Conservation (phyloP, 1,140 invertebrate species). For the Druon quercuslanigerum region DNA sequence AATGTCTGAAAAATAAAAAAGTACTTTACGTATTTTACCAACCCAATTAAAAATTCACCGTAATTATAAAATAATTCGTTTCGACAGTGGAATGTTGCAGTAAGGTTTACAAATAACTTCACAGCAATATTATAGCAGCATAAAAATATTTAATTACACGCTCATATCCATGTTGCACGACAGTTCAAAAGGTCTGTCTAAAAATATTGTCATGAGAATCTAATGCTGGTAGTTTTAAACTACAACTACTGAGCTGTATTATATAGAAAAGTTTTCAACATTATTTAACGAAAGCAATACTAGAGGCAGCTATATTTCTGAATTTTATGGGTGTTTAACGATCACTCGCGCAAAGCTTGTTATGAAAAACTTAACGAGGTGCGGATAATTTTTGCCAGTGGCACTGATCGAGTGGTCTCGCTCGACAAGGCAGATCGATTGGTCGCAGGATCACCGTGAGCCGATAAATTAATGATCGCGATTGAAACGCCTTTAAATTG, state of each 20-base stretch:
- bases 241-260: not conserved
- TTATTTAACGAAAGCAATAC: slow-evolving; percentile 16
- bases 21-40: no score
- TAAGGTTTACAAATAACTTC: no score
- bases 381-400: slow-evolving; percentile 32
- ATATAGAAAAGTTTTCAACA: not conserved
- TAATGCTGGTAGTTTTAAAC: no score
- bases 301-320: slow-evolving; percentile 20
- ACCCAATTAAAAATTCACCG: no score
- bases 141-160: no score
- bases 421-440: slow-evolving; percentile 29
- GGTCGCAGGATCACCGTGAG: slow-evolving; percentile 25
- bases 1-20: no score
- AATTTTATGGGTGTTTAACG: slow-evolving; percentile 40
- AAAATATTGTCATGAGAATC: no score
- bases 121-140: no score
- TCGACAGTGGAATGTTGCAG: no score
- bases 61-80: no score
- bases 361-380: slow-evolving; percentile 42
- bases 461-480: slow-evolving; percentile 28
- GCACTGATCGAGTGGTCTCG: slow-evolving; percentile 25
- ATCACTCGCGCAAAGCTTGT: slow-evolving; percentile 38
- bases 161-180: no score
- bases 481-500: slow-evolving; percentile 12
- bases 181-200: no score